Evolutionary conservation across 2,113 vertebrate genomes (phyloP), one percentile per base, ranked within the genome.

Genomic region (Cyanocitta stelleri): DNA sequence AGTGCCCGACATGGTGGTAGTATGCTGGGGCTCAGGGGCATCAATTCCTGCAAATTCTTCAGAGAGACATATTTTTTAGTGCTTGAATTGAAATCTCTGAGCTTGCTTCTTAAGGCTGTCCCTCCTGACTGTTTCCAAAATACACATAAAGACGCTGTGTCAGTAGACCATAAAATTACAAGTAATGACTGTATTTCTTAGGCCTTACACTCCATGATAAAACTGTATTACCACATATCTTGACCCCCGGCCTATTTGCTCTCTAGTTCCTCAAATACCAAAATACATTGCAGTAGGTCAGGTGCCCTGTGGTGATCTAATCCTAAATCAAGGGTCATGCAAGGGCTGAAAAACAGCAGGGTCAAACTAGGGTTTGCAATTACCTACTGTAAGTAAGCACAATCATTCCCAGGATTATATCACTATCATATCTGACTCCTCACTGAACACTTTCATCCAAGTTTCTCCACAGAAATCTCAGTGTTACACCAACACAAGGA

Each of bases 1-100:
- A 1, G 99, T 99, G 96, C 99, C 99, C 1, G 99, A 99, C 93
- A 99, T 99, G 98, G 85, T 89, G 95, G 93, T 2, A 4, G 82
- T 21, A 6, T 7, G 32, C 2, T 88, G 92, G 5, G 80, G 94
- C 89, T 51, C 11, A 26, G 23, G 24, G 90, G 88, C 97, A 98
- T 97, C 92, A 96, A 97, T 94, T 46, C 93, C 86, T 89, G 88
- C 9, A 63, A 95, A 33, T 22, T 35, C 92, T 95, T 92, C 39
- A 87, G 24, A 46, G 23, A 85, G 4, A 93, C 11, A 55, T 4
- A 2, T 15, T 26, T 37, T 58, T 95, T 67, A 95, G 22, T 74
- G 43, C 72, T 84, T 81, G n/a, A 69, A 37, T 1, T 17, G 55
- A 75, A 81, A 64, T 15, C 7, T 20, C 68, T 35, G 7, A 72